Conservation (phyloP, 2,113 vertebrate genomes). For the Chamaetylas fuelleborni region DNA sequence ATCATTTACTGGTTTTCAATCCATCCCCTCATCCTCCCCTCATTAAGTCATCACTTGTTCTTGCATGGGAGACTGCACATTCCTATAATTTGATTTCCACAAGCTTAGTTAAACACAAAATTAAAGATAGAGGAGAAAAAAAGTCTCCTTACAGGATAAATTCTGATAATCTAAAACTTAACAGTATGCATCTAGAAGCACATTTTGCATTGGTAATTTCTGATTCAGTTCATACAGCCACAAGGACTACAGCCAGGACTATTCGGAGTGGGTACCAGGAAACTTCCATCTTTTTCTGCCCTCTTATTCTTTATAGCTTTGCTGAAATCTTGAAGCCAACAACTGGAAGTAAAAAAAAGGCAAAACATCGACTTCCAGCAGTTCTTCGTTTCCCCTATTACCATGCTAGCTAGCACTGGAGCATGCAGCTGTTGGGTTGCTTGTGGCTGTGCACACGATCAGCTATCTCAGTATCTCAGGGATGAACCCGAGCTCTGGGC, state of each 20-base stretch:
- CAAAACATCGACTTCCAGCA: not conserved
- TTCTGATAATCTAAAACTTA: not conserved
- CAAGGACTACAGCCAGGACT: not conserved
- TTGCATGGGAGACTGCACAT: rapidly evolving
- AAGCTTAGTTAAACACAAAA: not conserved
- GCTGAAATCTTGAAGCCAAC: not conserved
- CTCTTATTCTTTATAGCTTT: not conserved
- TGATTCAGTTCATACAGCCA: not conserved
- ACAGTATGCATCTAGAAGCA: not conserved
- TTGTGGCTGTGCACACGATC: rapidly evolving
- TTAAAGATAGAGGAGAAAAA: not conserved
- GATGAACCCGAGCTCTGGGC: rapidly evolving
- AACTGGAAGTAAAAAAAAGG: not conserved
- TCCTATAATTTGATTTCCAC: not conserved
- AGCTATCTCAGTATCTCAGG: too few relatives aligned
- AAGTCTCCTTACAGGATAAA: not conserved
- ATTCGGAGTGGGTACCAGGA: not conserved
- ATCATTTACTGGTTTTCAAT: not conserved
- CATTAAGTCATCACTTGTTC: not conserved
- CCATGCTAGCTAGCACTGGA: not conserved
- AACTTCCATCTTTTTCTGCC: not conserved
- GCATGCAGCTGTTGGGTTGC: not conserved
- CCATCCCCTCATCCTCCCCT: not conserved
- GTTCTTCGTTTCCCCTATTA: not conserved
- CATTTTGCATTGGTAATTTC: not conserved